phyloP scores from a whole-genome alignment of 2,888 invertebrate species.

The Portevinia maculata region DNA sequence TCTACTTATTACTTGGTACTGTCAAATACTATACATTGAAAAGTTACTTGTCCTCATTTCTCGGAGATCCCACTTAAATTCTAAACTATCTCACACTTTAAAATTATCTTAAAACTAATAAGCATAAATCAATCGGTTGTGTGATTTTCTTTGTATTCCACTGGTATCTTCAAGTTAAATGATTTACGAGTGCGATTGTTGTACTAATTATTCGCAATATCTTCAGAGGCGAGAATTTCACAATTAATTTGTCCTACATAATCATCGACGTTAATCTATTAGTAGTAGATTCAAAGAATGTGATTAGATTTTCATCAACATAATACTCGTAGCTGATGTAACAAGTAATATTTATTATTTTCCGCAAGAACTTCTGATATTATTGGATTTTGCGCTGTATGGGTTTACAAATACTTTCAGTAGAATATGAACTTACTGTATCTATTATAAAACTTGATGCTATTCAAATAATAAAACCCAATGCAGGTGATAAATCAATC shows the following conservation, averaged over 20 bases:
- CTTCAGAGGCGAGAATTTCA: not conserved
- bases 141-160: not conserved
- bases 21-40: too few relatives aligned
- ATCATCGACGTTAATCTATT: not conserved
- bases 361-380: not conserved
- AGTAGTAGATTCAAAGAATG: not conserved
- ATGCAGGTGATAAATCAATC: not conserved
- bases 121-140: not conserved
- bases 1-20: too few relatives aligned
- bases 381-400: not conserved
- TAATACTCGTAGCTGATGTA: not conserved
- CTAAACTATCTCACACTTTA: too few relatives aligned
- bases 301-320: conserved; percentile 1
- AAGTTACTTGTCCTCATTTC: too few relatives aligned
- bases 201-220: not conserved
- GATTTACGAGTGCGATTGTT: not conserved
- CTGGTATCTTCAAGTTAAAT: not conserved
- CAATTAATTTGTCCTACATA: not conserved
- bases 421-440: not conserved
- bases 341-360: not conserved
- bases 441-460: not conserved
- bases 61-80: too few relatives aligned
- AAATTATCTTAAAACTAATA: not conserved
- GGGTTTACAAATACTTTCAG: not conserved
- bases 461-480: not conserved